Conservation (phyloP, 2,888 invertebrate species). For the Malthinus flaveolus region DNA sequence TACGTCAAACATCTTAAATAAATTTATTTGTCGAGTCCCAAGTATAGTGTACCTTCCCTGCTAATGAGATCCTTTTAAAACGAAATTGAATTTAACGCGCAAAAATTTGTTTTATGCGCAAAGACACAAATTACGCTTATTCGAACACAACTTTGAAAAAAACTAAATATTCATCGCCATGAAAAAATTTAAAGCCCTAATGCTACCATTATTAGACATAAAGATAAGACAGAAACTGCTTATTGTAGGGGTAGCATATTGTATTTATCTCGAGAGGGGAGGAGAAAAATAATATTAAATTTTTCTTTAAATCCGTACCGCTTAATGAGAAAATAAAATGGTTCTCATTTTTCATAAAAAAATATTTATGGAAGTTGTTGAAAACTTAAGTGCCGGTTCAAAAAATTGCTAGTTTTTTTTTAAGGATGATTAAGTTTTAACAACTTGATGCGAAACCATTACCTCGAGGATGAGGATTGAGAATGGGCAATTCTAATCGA, state of each 20-base stretch:
- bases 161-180: slow-evolving; percentile 3
- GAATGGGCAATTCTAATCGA: slow-evolving; percentile 10
- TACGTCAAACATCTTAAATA: no score
- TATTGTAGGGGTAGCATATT: slow-evolving; percentile 20
- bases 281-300: slow-evolving; percentile 14
- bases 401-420: slow-evolving; percentile 10
- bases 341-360: slow-evolving; percentile 20
- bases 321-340: slow-evolving; percentile 22
- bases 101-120: not conserved
- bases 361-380: slow-evolving; percentile 13
- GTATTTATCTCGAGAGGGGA: slow-evolving; percentile 20
- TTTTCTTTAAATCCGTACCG: slow-evolving; percentile 20
- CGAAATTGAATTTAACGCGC: not conserved
- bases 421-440: slow-evolving; percentile 10
- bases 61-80: no score
- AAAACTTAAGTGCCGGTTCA: slow-evolving; percentile 7
- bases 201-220: slow-evolving; percentile 8
- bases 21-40: no score
- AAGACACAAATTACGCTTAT: not conserved
- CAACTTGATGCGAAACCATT: slow-evolving; percentile 3
- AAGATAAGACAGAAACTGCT: slow-evolving; percentile 7
- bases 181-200: slow-evolving; percentile 5
- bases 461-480: not conserved
- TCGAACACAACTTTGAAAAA: not conserved
- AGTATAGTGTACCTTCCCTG: no score